A percentile compares a stretch with the other conserved stretches of the same genome.
phyloP scores from a whole-genome alignment of 2,113 vertebrate species.

The Poicephalus gulielmi region DNA sequence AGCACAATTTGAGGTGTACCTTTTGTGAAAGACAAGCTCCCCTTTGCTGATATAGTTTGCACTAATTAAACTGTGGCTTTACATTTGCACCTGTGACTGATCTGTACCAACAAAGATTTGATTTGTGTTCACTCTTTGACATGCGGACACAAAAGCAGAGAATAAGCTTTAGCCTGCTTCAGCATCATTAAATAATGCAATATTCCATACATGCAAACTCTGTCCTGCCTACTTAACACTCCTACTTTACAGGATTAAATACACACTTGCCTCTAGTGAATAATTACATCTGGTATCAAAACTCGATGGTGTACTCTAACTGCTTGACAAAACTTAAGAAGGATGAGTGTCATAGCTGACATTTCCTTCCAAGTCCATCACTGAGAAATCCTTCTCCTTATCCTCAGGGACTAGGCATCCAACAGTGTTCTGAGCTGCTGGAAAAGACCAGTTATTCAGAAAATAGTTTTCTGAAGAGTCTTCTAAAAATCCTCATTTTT shows the following conservation, averaged over 20 bases:
- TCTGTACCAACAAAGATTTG: background rate
- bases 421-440: background rate
- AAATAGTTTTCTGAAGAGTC: background rate
- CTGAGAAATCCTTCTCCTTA: background rate
- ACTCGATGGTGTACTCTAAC: background rate
- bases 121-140: background rate
- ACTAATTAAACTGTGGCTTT: background rate
- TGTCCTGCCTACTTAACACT: background rate
- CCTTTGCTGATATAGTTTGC: background rate
- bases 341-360: too few relatives aligned
- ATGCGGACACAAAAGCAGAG: background rate
- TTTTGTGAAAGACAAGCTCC: background rate
- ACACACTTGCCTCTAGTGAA: background rate
- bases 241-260: slow-evolving; percentile 7
- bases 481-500: background rate
- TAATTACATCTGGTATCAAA: slow-evolving; percentile 1
- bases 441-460: background rate
- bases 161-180: background rate
- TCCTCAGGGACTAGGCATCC: background rate
- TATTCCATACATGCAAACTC: background rate
- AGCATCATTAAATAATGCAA: background rate
- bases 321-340: background rate
- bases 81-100: background rate
- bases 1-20: background rate
- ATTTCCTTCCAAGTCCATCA: background rate